Conservation (phyloP, 2,888 invertebrate genomes). For the Sclerodermus sp. region DNA sequence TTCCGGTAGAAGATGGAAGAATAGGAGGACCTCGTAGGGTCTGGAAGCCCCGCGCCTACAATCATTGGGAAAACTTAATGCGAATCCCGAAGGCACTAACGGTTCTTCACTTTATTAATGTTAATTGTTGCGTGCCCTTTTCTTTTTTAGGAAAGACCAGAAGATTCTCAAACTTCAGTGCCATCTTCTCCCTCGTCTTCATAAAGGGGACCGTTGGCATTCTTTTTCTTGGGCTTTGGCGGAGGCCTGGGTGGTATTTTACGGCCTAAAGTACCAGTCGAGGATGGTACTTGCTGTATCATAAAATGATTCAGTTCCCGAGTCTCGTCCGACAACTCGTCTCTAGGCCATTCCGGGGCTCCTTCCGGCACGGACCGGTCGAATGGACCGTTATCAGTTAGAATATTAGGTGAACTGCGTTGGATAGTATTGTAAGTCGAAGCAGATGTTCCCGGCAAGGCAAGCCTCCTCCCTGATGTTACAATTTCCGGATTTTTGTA, state of each 20-base stretch:
- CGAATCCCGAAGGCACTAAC: conserved; percentile 46
- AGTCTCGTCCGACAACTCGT: conserved; percentile 61
- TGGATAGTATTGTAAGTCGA: conserved; percentile 40
- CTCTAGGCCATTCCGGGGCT: conserved; percentile 57
- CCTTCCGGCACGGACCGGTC: conserved; percentile 56
- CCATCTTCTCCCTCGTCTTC: conserved; percentile 89
- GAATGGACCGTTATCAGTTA: conserved; percentile 38
- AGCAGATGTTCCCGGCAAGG: conserved; percentile 66
- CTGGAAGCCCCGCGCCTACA: conserved; percentile 21
- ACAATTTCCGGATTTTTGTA: conserved; percentile 69
- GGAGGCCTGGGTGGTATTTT: conserved; percentile 84
- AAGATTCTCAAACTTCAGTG: conserved; percentile 78
- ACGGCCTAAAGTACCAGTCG: conserved; percentile 57
- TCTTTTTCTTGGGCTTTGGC: conserved; percentile 78
- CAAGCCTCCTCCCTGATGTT: conserved; percentile 66
- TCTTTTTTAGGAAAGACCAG: conserved; percentile 22
- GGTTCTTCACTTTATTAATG: conserved; percentile 37
- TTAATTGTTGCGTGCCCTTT: conserved; percentile 39
- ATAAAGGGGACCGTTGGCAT: conserved; percentile 75
- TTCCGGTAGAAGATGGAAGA: too few species aligned
- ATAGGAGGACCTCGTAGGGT: not conserved
- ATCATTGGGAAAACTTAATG: not conserved
- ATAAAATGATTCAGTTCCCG: conserved; percentile 13
- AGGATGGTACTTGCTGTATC: conserved; percentile 38
- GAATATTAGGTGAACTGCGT: conserved; percentile 42